Evolutionary conservation across 2,113 vertebrate genomes (phyloP).

Genomic region (Polypterus bichir): DNA sequence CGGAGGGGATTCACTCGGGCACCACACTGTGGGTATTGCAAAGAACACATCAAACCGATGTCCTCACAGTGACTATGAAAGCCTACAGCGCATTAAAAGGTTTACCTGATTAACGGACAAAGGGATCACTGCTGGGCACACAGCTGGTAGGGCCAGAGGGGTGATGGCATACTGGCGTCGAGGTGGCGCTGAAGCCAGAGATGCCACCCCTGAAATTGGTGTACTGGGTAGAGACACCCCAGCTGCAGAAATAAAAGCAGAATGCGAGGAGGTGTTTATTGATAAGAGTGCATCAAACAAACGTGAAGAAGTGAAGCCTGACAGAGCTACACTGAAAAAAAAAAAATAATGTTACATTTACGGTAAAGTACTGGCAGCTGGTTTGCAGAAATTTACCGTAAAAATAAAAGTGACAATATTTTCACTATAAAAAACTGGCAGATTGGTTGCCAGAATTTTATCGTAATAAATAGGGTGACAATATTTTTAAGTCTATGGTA

Average conservation of each 20-base stretch:
- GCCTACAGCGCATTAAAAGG: neutral
- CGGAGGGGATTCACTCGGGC: slow-evolving; percentile 43
- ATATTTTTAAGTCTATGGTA: too few relatives aligned
- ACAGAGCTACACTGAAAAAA: too few relatives aligned
- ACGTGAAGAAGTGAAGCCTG: too few relatives aligned
- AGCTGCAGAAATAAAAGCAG: slow-evolving; percentile 20
- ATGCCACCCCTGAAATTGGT: slow-evolving; percentile 19
- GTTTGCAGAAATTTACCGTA: too few relatives aligned
- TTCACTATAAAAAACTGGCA: too few relatives aligned
- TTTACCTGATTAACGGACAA: slow-evolving; percentile 33
- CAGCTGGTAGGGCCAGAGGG: slow-evolving; percentile 29
- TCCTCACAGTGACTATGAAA: neutral
- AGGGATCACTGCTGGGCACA: slow-evolving; percentile 25
- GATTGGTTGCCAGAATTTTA: too few relatives aligned
- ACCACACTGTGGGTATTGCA: slow-evolving; percentile 23
- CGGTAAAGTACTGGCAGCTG: too few relatives aligned
- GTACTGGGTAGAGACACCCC: slow-evolving; percentile 32
- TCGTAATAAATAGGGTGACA: too few relatives aligned
- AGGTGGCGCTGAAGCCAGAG: slow-evolving; percentile 10
- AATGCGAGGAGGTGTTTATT: too few relatives aligned
- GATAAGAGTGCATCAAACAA: too few relatives aligned
- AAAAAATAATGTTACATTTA: too few relatives aligned
- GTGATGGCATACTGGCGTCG: slow-evolving; percentile 20
- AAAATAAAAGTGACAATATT: too few relatives aligned
- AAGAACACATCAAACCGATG: neutral